Conservation (phyloP, 2,113 vertebrate species). For the Labeo rohita region DNA sequence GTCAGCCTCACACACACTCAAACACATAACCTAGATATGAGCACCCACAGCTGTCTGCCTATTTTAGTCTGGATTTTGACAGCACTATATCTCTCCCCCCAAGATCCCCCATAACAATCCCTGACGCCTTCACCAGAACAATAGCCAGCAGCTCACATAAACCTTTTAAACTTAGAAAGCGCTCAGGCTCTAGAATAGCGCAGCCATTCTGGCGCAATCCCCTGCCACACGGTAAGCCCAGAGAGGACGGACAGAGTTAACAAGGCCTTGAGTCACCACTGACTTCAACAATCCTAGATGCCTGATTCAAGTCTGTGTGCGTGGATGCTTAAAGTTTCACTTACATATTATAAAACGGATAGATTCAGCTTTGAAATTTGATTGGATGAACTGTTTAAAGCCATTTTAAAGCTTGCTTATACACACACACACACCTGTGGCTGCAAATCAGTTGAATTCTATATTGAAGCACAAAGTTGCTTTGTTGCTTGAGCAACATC, state of each 20-base stretch:
- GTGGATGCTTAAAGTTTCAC: not conserved
- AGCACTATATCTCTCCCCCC: slow-evolving; percentile 54
- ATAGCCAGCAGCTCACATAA: slow-evolving; percentile 62
- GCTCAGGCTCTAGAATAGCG: slow-evolving; percentile 53
- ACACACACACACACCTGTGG: not conserved
- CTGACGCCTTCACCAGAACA: slow-evolving; percentile 63
- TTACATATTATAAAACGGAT: not conserved
- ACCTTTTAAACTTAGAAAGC: slow-evolving; percentile 58
- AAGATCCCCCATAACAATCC: slow-evolving; percentile 42
- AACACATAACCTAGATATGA: slow-evolving; percentile 57
- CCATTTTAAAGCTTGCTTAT: not conserved
- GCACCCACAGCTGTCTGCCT: slow-evolving; percentile 68
- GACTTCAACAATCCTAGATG: not conserved
- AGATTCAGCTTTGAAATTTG: not conserved
- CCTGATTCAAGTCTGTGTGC: not conserved
- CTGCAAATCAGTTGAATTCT: not conserved
- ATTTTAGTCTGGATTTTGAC: slow-evolving; percentile 62
- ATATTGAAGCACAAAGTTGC: not conserved
- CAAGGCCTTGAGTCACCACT: slow-evolving; percentile 41
- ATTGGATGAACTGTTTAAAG: not conserved
- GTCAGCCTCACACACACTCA: slow-evolving; percentile 41
- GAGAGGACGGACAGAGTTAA: slow-evolving; percentile 51
- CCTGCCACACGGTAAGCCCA: slow-evolving; percentile 53
- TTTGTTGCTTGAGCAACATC: not conserved
- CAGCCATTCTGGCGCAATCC: slow-evolving; percentile 51